Evolutionary conservation across 2,888 invertebrate species (phyloP).

Genomic region (Caenorhabditis becei): DNA sequence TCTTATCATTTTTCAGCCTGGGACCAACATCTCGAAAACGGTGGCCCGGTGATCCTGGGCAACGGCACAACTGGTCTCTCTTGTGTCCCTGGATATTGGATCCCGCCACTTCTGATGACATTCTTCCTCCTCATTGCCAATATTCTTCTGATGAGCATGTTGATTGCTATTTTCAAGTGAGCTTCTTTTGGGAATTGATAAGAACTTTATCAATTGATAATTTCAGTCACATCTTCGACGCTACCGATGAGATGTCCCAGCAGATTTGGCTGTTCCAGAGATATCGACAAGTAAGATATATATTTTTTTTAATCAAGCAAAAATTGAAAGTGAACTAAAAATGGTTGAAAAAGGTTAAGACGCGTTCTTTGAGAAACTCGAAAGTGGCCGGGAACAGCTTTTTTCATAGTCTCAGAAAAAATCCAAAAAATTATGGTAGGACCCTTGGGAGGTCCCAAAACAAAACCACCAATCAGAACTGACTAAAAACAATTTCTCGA

Average conservation of each 20-base stretch:
- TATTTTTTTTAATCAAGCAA: conserved; percentile 52
- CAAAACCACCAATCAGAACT: too few species aligned
- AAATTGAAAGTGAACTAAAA: neutral
- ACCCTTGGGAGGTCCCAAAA: too few species aligned
- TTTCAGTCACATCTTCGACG: conserved; percentile 82
- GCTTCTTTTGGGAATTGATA: neutral
- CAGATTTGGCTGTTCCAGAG: conserved; percentile 99
- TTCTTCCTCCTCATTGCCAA: conserved; percentile 96
- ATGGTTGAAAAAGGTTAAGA: too few species aligned
- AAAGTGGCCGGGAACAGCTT: too few species aligned
- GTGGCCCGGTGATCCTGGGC: conserved; percentile 51
- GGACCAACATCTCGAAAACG: conserved; percentile 78
- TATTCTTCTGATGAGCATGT: conserved; percentile 94
- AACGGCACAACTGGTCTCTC: conserved; percentile 60
- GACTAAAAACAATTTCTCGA: too few species aligned
- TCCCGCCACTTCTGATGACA: conserved; percentile 94
- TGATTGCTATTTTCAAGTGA: conserved; percentile 97
- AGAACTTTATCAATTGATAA: neutral
- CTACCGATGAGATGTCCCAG: conserved; percentile 95
- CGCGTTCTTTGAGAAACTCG: too few species aligned
- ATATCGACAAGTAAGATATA: conserved; percentile 85
- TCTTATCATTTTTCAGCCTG: conserved; percentile 67
- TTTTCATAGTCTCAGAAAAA: too few species aligned
- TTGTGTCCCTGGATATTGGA: conserved; percentile 86
- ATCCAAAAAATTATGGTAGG: too few species aligned